Evolutionary conservation across 2,113 vertebrate species (phyloP).

Genomic region (Albula glossodonta): DNA sequence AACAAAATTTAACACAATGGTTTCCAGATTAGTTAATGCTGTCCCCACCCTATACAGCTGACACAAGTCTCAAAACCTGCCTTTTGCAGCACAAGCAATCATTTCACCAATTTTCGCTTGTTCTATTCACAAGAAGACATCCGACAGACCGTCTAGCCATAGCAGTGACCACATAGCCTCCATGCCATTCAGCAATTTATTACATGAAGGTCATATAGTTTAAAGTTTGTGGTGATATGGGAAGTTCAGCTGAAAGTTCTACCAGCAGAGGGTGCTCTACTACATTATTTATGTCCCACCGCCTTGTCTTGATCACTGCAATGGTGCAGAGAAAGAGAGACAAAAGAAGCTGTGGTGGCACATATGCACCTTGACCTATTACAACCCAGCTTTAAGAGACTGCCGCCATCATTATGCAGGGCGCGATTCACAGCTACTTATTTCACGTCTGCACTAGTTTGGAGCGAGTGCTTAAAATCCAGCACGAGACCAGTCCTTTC

Average conservation of each 20-base stretch:
- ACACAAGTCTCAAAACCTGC: too few relatives aligned
- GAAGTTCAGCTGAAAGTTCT: background rate
- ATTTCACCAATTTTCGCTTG: background rate
- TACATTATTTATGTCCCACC: background rate
- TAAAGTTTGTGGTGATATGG: background rate
- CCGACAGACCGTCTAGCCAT: background rate
- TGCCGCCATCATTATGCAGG: background rate
- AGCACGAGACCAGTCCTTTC: background rate
- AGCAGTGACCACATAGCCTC: background rate
- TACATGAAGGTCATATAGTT: background rate
- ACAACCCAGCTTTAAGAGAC: background rate
- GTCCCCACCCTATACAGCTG: background rate
- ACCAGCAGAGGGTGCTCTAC: constrained; percentile 25
- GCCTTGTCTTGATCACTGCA: background rate
- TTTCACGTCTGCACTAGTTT: background rate
- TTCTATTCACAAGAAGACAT: background rate
- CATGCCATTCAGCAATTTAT: background rate
- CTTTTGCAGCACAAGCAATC: background rate
- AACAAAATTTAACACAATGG: too few relatives aligned
- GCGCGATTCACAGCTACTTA: background rate
- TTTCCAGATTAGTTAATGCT: too few relatives aligned
- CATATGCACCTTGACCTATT: background rate
- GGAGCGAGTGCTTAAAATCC: background rate
- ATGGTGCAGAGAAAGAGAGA: background rate
- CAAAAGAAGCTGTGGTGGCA: background rate